Evolutionary conservation across 2,113 vertebrate species (phyloP).

Genomic region (Hypocryptadius cinnamomeus): DNA sequence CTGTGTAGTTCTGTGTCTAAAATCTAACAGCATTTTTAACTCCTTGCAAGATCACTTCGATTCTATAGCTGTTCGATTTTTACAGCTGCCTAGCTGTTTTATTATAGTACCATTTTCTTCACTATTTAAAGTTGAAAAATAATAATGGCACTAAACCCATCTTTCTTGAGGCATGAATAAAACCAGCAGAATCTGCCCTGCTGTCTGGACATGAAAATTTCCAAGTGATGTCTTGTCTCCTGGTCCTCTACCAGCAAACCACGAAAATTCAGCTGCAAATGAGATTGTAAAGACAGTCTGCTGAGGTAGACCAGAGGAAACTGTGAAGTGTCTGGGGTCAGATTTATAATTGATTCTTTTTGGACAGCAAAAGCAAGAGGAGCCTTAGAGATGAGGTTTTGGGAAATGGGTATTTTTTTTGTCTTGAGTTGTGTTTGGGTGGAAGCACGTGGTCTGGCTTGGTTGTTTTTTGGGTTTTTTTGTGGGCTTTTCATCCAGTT

Average conservation of each 20-base stretch:
- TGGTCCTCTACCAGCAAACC: neutral
- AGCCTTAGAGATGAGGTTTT: neutral
- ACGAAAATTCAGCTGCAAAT: neutral
- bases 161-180: neutral
- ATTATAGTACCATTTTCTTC: neutral
- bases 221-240: neutral
- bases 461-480: neutral
- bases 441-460: neutral
- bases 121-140: neutral
- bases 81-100: neutral
- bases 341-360: neutral
- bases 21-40: neutral
- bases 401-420: neutral
- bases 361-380: neutral
- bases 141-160: neutral
- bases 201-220: slow-evolving; percentile 9
- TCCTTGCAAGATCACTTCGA: neutral
- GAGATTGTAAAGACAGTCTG: neutral
- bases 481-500: neutral
- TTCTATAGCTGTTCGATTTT: neutral
- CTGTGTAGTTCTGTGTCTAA: neutral
- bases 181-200: neutral
- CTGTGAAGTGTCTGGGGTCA: neutral
- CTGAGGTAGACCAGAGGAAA: neutral
- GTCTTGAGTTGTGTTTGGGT: neutral